These are phyloP conservation scores for Aphidius gifuensis DNA, from an alignment of 1,140 invertebrate species.

Conservation along the genomic window DNA sequence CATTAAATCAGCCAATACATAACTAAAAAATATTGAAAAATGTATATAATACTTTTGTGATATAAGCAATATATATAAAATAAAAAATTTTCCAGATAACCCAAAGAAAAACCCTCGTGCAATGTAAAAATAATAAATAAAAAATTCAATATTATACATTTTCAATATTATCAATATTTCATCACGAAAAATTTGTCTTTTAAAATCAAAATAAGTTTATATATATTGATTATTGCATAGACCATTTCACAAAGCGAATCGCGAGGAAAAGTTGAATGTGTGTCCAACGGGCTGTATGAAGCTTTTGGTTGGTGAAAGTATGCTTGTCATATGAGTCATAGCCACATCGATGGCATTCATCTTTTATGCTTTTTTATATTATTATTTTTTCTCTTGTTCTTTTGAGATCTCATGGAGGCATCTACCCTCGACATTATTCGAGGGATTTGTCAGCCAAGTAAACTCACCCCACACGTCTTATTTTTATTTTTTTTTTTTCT, in stretches of 20 bases:
- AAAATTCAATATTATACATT: too few species aligned
- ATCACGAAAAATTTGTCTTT: slow-evolving; percentile 3
- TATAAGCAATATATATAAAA: too few species aligned
- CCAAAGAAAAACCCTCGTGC: too few species aligned
- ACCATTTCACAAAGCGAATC: background rate
- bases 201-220: background rate
- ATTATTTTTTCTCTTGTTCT: background rate
- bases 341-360: slow-evolving; percentile 8
- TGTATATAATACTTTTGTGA: too few species aligned
- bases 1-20: too few species aligned
- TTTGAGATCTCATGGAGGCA: background rate
- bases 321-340: slow-evolving; percentile 9
- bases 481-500: too few species aligned
- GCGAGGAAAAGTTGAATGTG: background rate
- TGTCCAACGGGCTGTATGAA: slow-evolving; percentile 1
- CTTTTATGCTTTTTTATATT: background rate
- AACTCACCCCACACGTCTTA: too few species aligned
- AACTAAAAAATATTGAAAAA: too few species aligned
- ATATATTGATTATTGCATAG: background rate
- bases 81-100: too few species aligned
- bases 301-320: background rate
- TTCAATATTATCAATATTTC: too few species aligned
- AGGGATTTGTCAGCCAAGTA: background rate
- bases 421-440: background rate
- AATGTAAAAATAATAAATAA: too few species aligned